A percentile compares a stretch with the other conserved stretches of the same genome.
Evolutionary conservation across 2,797 vertebrate genomes (phyloP).

Genomic region (Notoglanidium macrostoma): DNA sequence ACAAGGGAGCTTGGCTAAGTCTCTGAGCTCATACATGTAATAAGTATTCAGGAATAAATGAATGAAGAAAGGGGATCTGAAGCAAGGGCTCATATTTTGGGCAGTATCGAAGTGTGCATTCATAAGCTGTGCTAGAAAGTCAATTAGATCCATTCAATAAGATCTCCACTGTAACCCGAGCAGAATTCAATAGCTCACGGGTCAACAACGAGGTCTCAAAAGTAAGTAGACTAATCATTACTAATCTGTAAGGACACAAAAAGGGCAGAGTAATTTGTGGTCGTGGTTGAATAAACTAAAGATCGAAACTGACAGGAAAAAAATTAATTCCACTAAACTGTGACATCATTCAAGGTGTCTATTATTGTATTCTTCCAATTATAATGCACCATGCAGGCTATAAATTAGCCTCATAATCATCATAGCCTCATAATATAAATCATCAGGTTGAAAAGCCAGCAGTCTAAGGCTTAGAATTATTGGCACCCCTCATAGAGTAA

Average conservation of each 20-base stretch:
- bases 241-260: constrained; percentile 15
- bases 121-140: background rate
- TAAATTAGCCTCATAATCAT: background rate
- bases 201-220: constrained; percentile 43
- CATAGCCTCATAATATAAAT: too few species aligned
- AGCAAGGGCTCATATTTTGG: background rate
- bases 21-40: background rate
- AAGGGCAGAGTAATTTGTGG: background rate
- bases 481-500: too few species aligned
- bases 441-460: too few species aligned
- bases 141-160: constrained; percentile 28
- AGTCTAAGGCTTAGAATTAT: too few species aligned
- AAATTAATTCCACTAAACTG: background rate
- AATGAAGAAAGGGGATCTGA: background rate
- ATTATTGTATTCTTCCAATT: background rate
- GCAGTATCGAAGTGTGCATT: too few species aligned
- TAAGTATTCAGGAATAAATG: background rate
- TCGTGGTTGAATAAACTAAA: background rate
- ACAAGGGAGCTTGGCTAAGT: background rate
- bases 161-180: constrained; percentile 18
- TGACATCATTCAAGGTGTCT: background rate
- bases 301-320: background rate
- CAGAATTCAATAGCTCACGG: constrained; percentile 34
- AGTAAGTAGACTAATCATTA: constrained; percentile 39
- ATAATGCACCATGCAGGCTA: background rate